These are phyloP conservation scores for Tiaroga cobitis DNA, from an alignment of 2,797 vertebrate genomes.

Conservation along the genomic window DNA sequence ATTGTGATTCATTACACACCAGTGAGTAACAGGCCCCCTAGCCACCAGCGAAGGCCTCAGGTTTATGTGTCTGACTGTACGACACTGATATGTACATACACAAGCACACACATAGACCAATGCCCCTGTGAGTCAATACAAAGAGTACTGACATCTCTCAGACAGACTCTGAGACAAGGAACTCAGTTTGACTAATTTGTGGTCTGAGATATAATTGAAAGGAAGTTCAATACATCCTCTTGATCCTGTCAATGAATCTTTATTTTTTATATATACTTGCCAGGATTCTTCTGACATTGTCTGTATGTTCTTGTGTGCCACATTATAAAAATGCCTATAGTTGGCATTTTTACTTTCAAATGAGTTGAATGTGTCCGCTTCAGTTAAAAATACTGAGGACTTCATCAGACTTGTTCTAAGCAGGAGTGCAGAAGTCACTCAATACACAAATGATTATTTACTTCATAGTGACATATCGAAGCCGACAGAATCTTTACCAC, in stretches of 20 bases:
- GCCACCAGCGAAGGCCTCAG: conserved; percentile 26
- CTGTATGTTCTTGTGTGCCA: not conserved
- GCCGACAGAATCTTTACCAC: conserved; percentile 37
- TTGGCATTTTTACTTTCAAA: not conserved
- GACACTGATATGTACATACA: not conserved
- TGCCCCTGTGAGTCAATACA: conserved; percentile 55
- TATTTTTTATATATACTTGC: not conserved
- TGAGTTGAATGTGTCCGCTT: not conserved
- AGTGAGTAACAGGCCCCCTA: conserved; percentile 52
- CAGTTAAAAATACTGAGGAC: not conserved
- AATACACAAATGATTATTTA: conserved; percentile 17
- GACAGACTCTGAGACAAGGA: conserved; percentile 54
- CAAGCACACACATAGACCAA: conserved; percentile 25
- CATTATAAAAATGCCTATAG: not conserved
- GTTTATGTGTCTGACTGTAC: conserved; percentile 41
- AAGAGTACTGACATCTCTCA: conserved; percentile 31
- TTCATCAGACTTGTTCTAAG: conserved; percentile 1
- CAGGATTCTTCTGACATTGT: not conserved
- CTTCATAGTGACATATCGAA: conserved; percentile 27
- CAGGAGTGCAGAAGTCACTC: not conserved
- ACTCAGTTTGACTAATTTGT: conserved; percentile 56
- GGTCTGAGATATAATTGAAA: conserved; percentile 43
- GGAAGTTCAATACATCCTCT: conserved; percentile 28
- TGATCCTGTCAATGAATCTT: conserved; percentile 31
- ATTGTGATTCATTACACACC: conserved; percentile 50